Percentiles rank a stretch among this genome's conserved stretches.
phyloP scores from a whole-genome alignment of 2,888 invertebrate species.

The Cerastoderma edule region DNA sequence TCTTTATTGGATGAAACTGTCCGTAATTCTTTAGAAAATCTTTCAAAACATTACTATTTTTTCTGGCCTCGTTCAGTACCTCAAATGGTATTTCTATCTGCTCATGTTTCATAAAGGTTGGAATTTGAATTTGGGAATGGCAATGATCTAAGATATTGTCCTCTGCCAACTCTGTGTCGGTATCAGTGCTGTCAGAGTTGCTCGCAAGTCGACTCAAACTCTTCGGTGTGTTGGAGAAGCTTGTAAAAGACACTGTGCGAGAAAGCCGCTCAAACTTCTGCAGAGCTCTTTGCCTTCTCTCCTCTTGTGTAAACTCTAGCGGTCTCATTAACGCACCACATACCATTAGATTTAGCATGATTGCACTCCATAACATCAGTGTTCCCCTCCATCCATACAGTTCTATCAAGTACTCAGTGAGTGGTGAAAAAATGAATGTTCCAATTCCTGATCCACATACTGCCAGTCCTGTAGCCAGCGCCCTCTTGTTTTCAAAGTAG shows the following conservation, averaged over 20 bases:
- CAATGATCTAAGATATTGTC: constrained; percentile 61
- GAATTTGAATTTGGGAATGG: constrained; percentile 91
- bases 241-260: constrained; percentile 62
- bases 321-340: constrained; percentile 81
- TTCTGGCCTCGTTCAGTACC: constrained; percentile 64
- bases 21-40: constrained; percentile 46
- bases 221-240: constrained; percentile 61
- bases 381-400: constrained; percentile 82
- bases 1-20: background rate
- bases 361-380: constrained; percentile 80
- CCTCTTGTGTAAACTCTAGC: constrained; percentile 71
- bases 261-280: constrained; percentile 76
- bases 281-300: constrained; percentile 70
- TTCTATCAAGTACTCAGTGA: constrained; percentile 79
- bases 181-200: constrained; percentile 53
- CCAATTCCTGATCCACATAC: constrained; percentile 83
- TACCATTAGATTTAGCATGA: constrained; percentile 79
- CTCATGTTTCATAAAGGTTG: constrained; percentile 88
- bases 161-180: constrained; percentile 42
- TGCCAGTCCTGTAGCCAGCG: constrained; percentile 83
- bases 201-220: constrained; percentile 60
- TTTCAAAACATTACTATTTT: constrained; percentile 55
- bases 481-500: constrained; percentile 83
- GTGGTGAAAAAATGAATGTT: constrained; percentile 81
- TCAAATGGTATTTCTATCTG: constrained; percentile 61